Evolutionary conservation across 2,113 vertebrate species (phyloP), one percentile per base, ranked within the genome.

Genomic region (Oncorhynchus nerka): DNA sequence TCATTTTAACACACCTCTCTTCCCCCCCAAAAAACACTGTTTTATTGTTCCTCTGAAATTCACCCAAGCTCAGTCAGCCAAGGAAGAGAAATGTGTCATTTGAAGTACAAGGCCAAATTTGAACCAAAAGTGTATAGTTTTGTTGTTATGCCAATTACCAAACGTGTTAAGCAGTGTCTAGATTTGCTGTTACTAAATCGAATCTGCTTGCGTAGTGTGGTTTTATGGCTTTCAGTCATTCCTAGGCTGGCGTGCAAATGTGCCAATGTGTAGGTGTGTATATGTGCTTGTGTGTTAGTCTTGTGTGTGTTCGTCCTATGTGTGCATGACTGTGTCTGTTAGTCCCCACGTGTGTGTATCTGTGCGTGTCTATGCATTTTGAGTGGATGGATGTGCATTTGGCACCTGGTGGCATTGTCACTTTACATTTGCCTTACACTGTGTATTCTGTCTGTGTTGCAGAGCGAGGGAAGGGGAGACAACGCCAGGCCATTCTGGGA

Each of bases 401-500:
- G 6, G 48, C 62, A 39, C 45, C 65, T n/a, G 11, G 59, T 16
- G 20, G 28, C 59, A 11, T 45, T 24, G 28, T 48, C 68, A 48
- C 28, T 3, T 67, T 48, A 64, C 4, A 59, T 28, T 70, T 24
- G 24, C 12, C 57, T 45, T 22, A 51, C 57, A 22, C 13, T 80
- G 55, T 4, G 6, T 74, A 45, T 67, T 22, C 45, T 67, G 15
- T 67, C 73, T 83, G 4, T 84, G 59, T 95, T 89, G 89, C 91
- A 99, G 97, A 99, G 81, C 95, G 95, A 89, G 95, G 95, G 79
- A 97, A 97, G 91, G 96, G 96, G 76, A 93, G 96, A 76, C 96
- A 97, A 92, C 93, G 96, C 79, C 97, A 97, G 91, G 97, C 97
- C 89, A 98, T 99, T 90, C 87, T 99, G 86, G 97, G 97, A 92